These are phyloP conservation scores for Toxonevra muliebris DNA, from an alignment of 2,888 invertebrate genomes.

Conservation along the genomic window DNA sequence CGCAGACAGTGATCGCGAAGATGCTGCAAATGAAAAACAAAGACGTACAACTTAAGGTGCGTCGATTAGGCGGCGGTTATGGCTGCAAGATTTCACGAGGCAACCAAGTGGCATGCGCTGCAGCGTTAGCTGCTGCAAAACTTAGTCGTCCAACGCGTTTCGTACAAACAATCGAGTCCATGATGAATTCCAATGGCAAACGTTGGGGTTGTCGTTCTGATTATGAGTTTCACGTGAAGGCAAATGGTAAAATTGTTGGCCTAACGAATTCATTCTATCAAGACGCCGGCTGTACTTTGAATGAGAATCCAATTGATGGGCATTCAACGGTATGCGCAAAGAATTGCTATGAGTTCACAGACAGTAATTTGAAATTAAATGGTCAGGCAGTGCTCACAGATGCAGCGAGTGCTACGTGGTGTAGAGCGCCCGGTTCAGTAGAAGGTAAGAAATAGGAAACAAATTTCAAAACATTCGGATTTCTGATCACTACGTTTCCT, in stretches of 20 bases:
- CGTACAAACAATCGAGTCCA: slow-evolving; percentile 74
- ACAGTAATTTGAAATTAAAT: slow-evolving; percentile 71
- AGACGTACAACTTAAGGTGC: slow-evolving; percentile 74
- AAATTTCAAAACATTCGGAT: no score
- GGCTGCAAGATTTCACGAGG: slow-evolving; percentile 77
- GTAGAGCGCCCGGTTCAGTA: slow-evolving; percentile 70
- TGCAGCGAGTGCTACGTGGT: slow-evolving; percentile 73
- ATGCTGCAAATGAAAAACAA: slow-evolving; percentile 69
- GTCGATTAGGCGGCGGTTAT: slow-evolving; percentile 81
- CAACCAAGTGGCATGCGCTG: slow-evolving; percentile 70
- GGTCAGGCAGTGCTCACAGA: slow-evolving; percentile 74
- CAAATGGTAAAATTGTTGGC: slow-evolving; percentile 73
- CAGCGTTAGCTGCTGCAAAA: slow-evolving; percentile 73
- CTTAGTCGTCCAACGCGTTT: slow-evolving; percentile 73
- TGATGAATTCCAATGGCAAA: slow-evolving; percentile 76
- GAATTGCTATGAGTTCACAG: slow-evolving; percentile 72
- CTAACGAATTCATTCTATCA: slow-evolving; percentile 68
- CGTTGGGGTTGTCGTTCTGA: slow-evolving; percentile 69
- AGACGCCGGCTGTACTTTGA: slow-evolving; percentile 67
- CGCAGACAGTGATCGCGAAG: slow-evolving; percentile 69
- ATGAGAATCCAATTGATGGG: slow-evolving; percentile 66
- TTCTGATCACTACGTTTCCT: not conserved
- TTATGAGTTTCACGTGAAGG: slow-evolving; percentile 73
- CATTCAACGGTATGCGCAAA: slow-evolving; percentile 51
- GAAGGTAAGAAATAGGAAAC: slow-evolving; percentile 63